Evolutionary conservation across 2,113 vertebrate genomes (phyloP), one percentile per base, ranked within the genome.

Genomic region (Butorides virescens): DNA sequence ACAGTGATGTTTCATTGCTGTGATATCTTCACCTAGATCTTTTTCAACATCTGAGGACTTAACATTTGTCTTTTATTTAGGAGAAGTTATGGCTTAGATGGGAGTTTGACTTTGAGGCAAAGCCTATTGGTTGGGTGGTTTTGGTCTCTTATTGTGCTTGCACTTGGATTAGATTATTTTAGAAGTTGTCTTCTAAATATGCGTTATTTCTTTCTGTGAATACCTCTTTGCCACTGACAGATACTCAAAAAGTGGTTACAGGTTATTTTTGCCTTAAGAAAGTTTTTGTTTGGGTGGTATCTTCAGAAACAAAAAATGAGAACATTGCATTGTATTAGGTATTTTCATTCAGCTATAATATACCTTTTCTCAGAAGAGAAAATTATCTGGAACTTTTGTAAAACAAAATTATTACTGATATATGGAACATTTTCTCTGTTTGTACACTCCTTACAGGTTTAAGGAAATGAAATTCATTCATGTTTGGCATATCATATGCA

Each of bases 391-490:
- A 73, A 68, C 7, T 42, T 84, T 26, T 32, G 14, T 23, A 68
- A 85, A 92, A 65, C 8, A 77, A 56, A 75, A 46, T 55, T 29
- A 36, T 59, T 47, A 78, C 14, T 44, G 22, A 67, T 76, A 75
- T 0, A 6, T 10, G 22, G 56, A 93, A 86, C 7, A 66, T 37
- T 70, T 80, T 84, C 49, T 63, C 26, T 10, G 5, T 53, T 74
- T 8, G 3, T 44, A 27, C 8, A 6, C 13, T 72, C n/a, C 65
- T 74, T 37, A 39, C 16, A 62, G 39, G 26, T 66, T 85, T 37
- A 79, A 90, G 78, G 73, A 92, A 93, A 82, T 84, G 5, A 78
- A 95, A 70, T 92, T 88, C 39, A 36, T 91, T 92, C 75, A 73
- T 7, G 18, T 86, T 75, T 83, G 76, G 37, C 6, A 9, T 73